These are phyloP conservation scores for Graptemys geographica DNA, from an alignment of 2,797 vertebrate species.

Conservation along the genomic window DNA sequence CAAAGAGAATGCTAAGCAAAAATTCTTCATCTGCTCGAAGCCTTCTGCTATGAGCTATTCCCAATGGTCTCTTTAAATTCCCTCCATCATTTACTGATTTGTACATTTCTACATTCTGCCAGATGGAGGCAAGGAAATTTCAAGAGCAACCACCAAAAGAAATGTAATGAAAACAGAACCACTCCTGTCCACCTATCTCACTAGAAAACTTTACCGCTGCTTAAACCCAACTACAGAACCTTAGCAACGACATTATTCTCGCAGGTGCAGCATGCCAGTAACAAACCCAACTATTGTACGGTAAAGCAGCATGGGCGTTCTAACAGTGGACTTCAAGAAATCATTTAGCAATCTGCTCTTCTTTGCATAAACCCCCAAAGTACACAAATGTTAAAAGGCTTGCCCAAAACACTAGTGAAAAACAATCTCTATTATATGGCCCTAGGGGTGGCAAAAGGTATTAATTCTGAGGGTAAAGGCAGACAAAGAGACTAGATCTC, in stretches of 20 bases:
- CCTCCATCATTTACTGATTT: constrained; percentile 44
- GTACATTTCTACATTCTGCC: constrained; percentile 7
- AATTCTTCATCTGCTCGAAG: constrained; percentile 12
- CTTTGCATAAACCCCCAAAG: neutral
- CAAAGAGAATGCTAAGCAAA: constrained; percentile 26
- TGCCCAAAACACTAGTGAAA: neutral
- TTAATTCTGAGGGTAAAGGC: neutral
- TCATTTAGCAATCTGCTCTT: neutral
- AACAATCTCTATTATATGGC: neutral
- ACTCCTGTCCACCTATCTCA: neutral
- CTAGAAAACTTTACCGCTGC: constrained; percentile 19
- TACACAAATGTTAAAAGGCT: neutral
- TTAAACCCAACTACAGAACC: constrained; percentile 28
- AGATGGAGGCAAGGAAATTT: constrained; percentile 55
- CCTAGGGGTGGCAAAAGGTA: neutral
- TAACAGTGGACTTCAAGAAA: neutral
- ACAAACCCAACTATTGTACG: constrained; percentile 19
- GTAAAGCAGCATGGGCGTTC: neutral
- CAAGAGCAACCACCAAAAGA: constrained; percentile 27
- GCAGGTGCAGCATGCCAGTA: constrained; percentile 17
- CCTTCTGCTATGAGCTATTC: constrained; percentile 23
- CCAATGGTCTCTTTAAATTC: neutral
- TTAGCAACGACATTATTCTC: constrained; percentile 39
- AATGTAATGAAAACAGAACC: constrained; percentile 39
- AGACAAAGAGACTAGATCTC: neutral